phyloP scores from a whole-genome alignment of 2,888 invertebrate genomes.

The Heliconius ismenius region DNA sequence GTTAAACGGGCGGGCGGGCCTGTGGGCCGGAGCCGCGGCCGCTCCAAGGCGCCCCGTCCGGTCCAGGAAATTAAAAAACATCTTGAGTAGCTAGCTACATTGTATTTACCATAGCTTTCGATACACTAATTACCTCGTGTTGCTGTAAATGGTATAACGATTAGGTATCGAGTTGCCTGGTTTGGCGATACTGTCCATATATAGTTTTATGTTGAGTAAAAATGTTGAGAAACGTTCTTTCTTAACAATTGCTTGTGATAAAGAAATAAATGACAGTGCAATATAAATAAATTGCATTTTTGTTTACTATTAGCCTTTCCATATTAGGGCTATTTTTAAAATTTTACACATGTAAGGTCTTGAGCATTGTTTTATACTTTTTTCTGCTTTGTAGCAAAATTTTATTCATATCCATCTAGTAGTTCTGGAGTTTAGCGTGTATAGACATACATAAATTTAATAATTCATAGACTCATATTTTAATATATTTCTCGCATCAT shows the following conservation, averaged over 20 bases:
- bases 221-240: constrained; percentile 2
- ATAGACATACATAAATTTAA: too few species aligned
- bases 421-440: too few species aligned
- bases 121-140: constrained; percentile 47
- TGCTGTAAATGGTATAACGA: constrained; percentile 45
- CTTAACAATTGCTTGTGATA: neutral
- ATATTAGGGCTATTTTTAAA: neutral
- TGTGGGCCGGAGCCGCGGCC: constrained; percentile 53
- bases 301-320: neutral
- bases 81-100: constrained; percentile 61
- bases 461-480: too few species aligned
- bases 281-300: neutral
- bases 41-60: constrained; percentile 49
- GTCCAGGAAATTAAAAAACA: constrained; percentile 76
- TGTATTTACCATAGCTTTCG: constrained; percentile 43
- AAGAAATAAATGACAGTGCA: neutral
- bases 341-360: neutral
- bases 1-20: constrained; percentile 73
- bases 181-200: constrained; percentile 33
- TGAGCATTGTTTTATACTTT: neutral
- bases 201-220: neutral
- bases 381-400: too few species aligned
- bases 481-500: neutral
- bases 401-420: too few species aligned
- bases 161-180: constrained; percentile 39